Evolutionary conservation across 2,113 vertebrate genomes (phyloP), one percentile per base, ranked within the genome.

Genomic region (Corvus hawaiiensis): DNA sequence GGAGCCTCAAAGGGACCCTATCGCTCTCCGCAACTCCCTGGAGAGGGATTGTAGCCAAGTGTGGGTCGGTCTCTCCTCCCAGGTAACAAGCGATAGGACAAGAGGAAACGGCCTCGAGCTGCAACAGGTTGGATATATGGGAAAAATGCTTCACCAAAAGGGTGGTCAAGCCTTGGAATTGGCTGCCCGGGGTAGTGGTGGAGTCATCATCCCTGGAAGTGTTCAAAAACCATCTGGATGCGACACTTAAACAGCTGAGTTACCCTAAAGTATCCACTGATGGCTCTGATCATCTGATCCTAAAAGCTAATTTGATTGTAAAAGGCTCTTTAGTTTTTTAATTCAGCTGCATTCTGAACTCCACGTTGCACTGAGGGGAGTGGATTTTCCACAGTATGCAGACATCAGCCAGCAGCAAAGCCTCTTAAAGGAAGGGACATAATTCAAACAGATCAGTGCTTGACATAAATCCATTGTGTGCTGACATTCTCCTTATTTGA

Each of bases 11-110:
- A 23, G 6, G 6, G 28, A 61, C 4, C 2, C 61, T 3, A 1
- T 1, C 4, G 28, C 1, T 3, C 39, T n/a, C 24, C n/a, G 6
- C 6, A 22, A 0, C 5, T 75, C 48, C 30, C 54, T 19, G 69
- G 14, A 14, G 23, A 37, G 22, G 46, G 10, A 28, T 1, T 7
- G 58, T 4, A 58, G 59, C 76, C 68, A 4, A 52, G 18, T 5
- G 37, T 8, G 54, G 54, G 27, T 44, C 37, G 32, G 23, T 39
- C 6, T 75, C 39, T 68, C 24, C 28, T 39, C 20, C 7, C 33
- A 7, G 48, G 22, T 13, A 33, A 22, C 59, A 6, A 68, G 72
- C 1, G 21, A 13, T 6, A 15, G 41, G 24, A 35, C 26, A 13
- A 41, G 51, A 49, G 49, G 51, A 37, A 67, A 28, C 3, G 7